Base-by-base conservation (phyloP, 92 coral and sea anemone species). In the Zoanthus solanderi region DNA sequence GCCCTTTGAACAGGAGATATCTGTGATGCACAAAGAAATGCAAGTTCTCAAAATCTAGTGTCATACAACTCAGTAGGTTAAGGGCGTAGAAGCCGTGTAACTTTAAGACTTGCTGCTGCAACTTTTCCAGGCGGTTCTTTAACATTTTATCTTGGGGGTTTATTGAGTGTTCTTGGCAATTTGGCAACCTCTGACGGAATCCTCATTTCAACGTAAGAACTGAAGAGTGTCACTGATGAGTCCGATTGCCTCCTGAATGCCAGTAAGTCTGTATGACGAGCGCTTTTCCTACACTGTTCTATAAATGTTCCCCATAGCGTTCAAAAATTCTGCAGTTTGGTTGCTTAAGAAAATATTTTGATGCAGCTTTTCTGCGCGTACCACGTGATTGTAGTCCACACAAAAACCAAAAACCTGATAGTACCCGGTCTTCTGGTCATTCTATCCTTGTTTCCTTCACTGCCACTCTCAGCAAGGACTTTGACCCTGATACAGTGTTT, bases 301-400 rank as follows among this genome's bases (percentile, higher is more conserved):
- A 47, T 74, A 74, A 30, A 74, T 74, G 29, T 74, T 45, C 2
- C 58, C 58, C 11, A 75, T 18, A 52, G 58, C 58, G 14, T 48
- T 45, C 6, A 75, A 48, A 75, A 17, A 12, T 58, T 6, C 4
- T 58, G 18, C 66, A 6, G 66, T 58, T 58, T 58, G 66, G 3
- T 58, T 17, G 15, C 6, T 5, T 58, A 31, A 34, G 58, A 57
- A 44, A 37, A 17, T 1, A 73, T 46, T 16, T 73, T 73, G 74
- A 72, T 71, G 80, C 90, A n/a, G 90, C n/a, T 85, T 65, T 78
- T 85, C 47, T 66, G 78, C 34, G 47, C 18, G 72, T 72, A 72
- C 66, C 7, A 58, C 66, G 66, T 58, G 18, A 58, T 58, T 74
- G 74, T 57, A 85, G 82, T 85, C 90, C 72, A 87, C 78, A 54